Base-by-base conservation (phyloP, 2,888 invertebrate genomes). In the Volucella bombylans region DNA sequence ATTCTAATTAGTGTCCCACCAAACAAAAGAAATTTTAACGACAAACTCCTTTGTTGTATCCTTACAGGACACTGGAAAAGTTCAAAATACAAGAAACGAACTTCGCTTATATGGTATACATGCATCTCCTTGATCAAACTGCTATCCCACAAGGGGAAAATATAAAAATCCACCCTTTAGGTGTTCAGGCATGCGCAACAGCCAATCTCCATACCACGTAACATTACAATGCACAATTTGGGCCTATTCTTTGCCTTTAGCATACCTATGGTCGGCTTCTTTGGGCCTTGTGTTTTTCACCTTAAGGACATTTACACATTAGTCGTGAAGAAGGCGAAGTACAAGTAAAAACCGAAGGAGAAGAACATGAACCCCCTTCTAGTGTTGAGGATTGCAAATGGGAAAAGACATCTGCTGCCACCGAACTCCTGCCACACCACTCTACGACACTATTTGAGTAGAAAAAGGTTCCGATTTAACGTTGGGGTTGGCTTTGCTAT, bases 131-230 rank as follows among this genome's bases (percentile, higher is more conserved):
- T 59, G 31, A 31, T 8, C 18, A 18, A 52, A 41, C 71, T 61
- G 38, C n/a, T 72, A 69, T 83, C 74, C 69, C 69, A 38, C 71
- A 54, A 38, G 38, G 41, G 45, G 69, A 68, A 41, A 61, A 61
- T 39, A 2, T 50, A 31, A 52, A 83, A 74, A 69, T 3, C 71
- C 45, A 71, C 81, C 83, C 85, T 68, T 76, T 76, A 85, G 76
- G 81, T 85, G 81, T 49, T 72, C 76, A 85, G 47, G 81, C 85
- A 85, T 68, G 85, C 81, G 81, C 85, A 81, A 77, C 85, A 77
- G 69, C 52, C n/a, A 59, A 55, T 18, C 47, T 15, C 23, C 11
- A 23, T 11, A 11, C 15, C 15, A 54, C 74, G 50, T 62, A 65
- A 72, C 77, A 79, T 73, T 80, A 38, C 80, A 65, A 49, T 83